Percentiles rank a stretch among this genome's conserved stretches.
These are phyloP conservation scores for Cephonodes hylas DNA, from an alignment of 2,888 invertebrate genomes.

Conservation along the genomic window DNA sequence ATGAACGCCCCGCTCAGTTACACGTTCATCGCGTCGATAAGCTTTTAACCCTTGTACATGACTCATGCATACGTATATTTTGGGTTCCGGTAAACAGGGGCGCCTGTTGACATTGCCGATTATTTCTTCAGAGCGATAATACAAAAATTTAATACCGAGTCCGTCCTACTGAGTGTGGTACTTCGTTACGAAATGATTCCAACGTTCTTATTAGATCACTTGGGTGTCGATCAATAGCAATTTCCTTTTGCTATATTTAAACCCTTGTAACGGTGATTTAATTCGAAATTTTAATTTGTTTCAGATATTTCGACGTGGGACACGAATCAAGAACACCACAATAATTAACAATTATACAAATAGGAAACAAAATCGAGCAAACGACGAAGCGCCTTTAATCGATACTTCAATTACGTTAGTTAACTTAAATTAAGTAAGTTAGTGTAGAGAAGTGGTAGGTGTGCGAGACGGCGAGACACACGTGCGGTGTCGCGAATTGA, in stretches of 20 bases:
- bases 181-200: slow-evolving; percentile 43
- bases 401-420: slow-evolving; percentile 60
- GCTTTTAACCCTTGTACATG: not conserved
- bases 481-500: slow-evolving; percentile 14
- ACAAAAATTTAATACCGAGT: not conserved
- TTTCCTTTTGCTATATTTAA: slow-evolving; percentile 42
- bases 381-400: slow-evolving; percentile 73
- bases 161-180: not conserved
- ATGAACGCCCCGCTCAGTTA: not conserved
- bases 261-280: slow-evolving; percentile 34
- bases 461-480: slow-evolving; percentile 28
- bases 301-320: slow-evolving; percentile 60
- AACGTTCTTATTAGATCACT: slow-evolving; percentile 42
- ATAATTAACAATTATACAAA: slow-evolving; percentile 38
- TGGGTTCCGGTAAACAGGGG: not conserved
- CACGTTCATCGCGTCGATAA: not conserved
- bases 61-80: too few species aligned
- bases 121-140: not conserved
- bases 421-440: slow-evolving; percentile 42
- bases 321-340: slow-evolving; percentile 35
- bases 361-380: slow-evolving; percentile 50
- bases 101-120: not conserved
- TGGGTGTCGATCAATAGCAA: slow-evolving; percentile 48
- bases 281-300: slow-evolving; percentile 60
- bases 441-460: slow-evolving; percentile 58